Conservation (phyloP, 1,140 invertebrate species). For the Ceratina australensis region DNA sequence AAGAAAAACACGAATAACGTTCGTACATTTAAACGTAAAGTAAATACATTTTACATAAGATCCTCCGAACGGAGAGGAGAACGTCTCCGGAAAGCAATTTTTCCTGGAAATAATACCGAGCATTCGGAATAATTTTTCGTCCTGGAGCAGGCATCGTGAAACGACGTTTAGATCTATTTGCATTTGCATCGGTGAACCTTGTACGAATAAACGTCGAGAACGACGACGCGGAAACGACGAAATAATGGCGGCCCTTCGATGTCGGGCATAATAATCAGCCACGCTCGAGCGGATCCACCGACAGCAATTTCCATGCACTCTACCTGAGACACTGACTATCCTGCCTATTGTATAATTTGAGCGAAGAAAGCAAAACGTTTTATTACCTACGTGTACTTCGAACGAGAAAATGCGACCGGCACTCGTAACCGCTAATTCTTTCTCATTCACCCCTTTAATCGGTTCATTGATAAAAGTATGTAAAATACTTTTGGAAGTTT, state of each 20-base stretch:
- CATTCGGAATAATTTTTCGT: neutral
- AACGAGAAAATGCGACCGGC: too few species aligned
- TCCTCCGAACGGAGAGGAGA: neutral
- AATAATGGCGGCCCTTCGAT: conserved; percentile 34
- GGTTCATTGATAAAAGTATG: too few species aligned
- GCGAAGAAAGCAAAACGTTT: conserved; percentile 11
- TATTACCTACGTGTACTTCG: neutral
- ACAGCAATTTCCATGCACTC: conserved; percentile 8
- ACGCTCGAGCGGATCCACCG: conserved; percentile 11
- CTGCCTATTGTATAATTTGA: neutral
- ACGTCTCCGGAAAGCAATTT: neutral
- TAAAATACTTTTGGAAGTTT: too few species aligned
- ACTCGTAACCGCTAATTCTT: too few species aligned
- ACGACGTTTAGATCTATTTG: conserved; percentile 18
- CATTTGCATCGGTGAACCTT: neutral
- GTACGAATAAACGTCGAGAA: neutral
- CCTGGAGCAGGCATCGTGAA: neutral
- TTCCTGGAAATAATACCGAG: neutral
- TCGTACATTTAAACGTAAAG: neutral
- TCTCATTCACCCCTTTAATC: too few species aligned
- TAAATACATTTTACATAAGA: neutral
- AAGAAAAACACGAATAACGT: too few species aligned
- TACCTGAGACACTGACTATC: neutral
- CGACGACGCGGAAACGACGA: conserved; percentile 15
- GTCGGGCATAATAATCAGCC: conserved; percentile 26